Conservation (phyloP, 2,113 vertebrate genomes). For the Heptranchias perlo region DNA sequence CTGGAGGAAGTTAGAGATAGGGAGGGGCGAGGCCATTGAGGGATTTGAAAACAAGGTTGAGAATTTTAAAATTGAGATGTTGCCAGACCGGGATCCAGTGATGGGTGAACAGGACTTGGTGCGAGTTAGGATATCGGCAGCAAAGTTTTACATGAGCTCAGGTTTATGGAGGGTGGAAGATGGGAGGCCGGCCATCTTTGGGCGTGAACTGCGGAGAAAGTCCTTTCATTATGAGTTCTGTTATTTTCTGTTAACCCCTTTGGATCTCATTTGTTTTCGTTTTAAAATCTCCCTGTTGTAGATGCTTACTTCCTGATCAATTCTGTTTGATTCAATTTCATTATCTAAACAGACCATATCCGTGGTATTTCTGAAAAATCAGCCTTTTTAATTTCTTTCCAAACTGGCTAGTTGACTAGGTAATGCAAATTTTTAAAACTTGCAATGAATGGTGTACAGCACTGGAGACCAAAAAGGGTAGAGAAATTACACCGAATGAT, state of each 20-base stretch:
- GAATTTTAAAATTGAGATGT: too few relatives aligned
- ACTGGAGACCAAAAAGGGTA: background rate
- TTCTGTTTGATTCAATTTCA: background rate
- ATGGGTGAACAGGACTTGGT: too few relatives aligned
- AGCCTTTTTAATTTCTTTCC: background rate
- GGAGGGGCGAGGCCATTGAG: too few relatives aligned
- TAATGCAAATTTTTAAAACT: too few relatives aligned
- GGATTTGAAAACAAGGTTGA: too few relatives aligned
- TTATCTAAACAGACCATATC: background rate
- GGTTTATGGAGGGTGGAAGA: too few relatives aligned
- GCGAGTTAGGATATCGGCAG: too few relatives aligned
- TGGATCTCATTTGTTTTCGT: background rate
- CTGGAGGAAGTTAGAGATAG: too few relatives aligned
- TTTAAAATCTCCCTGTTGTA: background rate
- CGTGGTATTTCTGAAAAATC: background rate
- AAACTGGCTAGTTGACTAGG: background rate
- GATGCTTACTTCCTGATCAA: background rate
- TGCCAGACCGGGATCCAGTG: too few relatives aligned
- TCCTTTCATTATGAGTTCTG: background rate
- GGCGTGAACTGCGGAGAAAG: background rate
- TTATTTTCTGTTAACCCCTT: background rate
- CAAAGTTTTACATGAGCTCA: too few relatives aligned
- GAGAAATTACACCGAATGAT: background rate
- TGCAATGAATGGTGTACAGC: background rate
- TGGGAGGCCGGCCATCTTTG: too few relatives aligned